Evolutionary conservation across 1,140 invertebrate genomes (phyloP), one percentile per base, ranked within the genome.

Genomic region (Anadara kagoshimensis): DNA sequence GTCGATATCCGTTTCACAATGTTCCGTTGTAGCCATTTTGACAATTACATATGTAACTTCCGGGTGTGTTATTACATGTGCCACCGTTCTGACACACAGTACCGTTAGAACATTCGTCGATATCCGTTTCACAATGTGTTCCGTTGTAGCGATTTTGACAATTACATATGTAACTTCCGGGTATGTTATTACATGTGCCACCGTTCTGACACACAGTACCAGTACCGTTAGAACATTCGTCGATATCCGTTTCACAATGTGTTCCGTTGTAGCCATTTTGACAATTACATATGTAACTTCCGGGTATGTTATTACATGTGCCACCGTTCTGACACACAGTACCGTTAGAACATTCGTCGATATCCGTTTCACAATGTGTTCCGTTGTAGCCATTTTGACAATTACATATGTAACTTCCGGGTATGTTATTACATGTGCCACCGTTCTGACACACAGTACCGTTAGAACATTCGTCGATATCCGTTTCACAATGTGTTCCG

Each of bases 401-500:
- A 20, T 41, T 49, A 56, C 69, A 71, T 5, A 11, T 58, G 36
- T 29, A 71, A 16, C 45, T 45, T 5, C 16, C 12, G 1, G 16
- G 8, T 57, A n/a, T 26, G n/a, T 71, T 65, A 14, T 44, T 29
- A 49, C 69, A 71, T 11, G 53, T 47, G 24, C 51, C 69, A 20
- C 22, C 22, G 26, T 56, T 66, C 22, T 43, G 5, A 56, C 64
- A 66, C 2, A 61, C 51, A 20, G 16, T 20, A 47, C n/a, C 22
- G 36, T 69, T 24, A 45, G 65, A 43, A 45, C 49, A 47, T 26
- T 62, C 18, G 54, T 26, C 56, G 5, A 58, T 36, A 58, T 58
- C 56, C 66, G 70, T 74, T 62, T 99, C 95, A 85, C 98, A 99
- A 36, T 96, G 93, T 91, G 98, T 97, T 11, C 98, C 98, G n/a